A percentile compares a stretch with the other conserved stretches of the same genome.
These are phyloP conservation scores for Semibalanus balanoides DNA, from an alignment of 1,140 invertebrate genomes.

Conservation along the genomic window DNA sequence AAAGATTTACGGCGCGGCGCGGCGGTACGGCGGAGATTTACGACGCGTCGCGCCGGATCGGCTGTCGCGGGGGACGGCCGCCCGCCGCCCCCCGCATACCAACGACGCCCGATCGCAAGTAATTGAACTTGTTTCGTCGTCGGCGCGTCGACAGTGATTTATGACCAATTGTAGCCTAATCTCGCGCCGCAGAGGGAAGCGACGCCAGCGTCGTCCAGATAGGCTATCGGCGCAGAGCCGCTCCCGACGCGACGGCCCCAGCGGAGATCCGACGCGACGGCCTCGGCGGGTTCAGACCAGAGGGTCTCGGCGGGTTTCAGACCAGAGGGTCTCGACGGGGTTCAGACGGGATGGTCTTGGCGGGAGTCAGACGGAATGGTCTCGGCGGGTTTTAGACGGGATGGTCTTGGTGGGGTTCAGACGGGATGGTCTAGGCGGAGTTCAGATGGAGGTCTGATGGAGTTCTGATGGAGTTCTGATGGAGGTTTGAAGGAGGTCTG, in stretches of 20 bases:
- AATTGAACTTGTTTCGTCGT: slow-evolving; percentile 2
- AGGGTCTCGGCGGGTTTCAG: too few species aligned
- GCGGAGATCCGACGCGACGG: not conserved
- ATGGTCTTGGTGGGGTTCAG: too few species aligned
- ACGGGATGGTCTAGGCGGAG: too few species aligned
- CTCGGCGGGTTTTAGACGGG: too few species aligned
- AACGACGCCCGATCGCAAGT: not conserved
- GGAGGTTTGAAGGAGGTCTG: too few species aligned
- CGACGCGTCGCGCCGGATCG: not conserved
- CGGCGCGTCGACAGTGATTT: not conserved
- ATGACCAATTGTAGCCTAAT: not conserved
- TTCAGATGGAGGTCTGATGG: too few species aligned
- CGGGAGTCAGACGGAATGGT: too few species aligned
- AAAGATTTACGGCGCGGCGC: not conserved
- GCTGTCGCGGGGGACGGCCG: not conserved
- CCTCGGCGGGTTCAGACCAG: too few species aligned
- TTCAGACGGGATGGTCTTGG: too few species aligned
- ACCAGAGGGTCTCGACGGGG: too few species aligned
- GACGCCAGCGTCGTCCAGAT: not conserved
- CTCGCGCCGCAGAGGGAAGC: not conserved
- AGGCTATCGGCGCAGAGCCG: not conserved
- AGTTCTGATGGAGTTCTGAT: too few species aligned
- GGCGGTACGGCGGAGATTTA: not conserved
- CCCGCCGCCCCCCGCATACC: not conserved
- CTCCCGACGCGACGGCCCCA: not conserved